Evolutionary conservation across 2,888 invertebrate genomes (phyloP).

Genomic region (Clivina fossor): DNA sequence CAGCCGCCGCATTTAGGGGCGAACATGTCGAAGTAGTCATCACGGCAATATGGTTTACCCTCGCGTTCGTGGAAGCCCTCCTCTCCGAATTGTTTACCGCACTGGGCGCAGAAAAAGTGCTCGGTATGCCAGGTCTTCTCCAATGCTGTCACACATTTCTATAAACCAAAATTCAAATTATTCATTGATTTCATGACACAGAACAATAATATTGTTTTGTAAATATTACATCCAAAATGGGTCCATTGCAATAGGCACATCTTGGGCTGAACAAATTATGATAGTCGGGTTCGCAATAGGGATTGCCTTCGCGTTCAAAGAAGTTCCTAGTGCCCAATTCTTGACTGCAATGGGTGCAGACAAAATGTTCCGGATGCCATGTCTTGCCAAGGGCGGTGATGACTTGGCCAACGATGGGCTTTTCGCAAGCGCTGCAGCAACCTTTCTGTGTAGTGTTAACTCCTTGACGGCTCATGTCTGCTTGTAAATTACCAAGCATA

Average conservation of each 20-base stretch:
- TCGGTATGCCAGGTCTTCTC: constrained; percentile 99
- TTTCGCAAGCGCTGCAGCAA: constrained; percentile 98
- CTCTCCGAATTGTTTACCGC: constrained; percentile 95
- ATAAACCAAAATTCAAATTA: constrained; percentile 49
- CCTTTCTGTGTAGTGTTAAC: constrained; percentile 98
- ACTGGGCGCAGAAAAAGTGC: constrained; percentile 98
- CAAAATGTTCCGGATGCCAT: constrained; percentile 99
- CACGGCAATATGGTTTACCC: constrained; percentile 93
- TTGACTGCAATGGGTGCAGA: constrained; percentile 95
- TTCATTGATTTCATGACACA: constrained; percentile 4
- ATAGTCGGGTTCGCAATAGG: constrained; percentile 98
- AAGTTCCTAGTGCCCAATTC: constrained; percentile 97
- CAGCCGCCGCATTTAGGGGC: constrained; percentile 98
- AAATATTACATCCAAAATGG: constrained; percentile 91
- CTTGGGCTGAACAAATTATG: constrained; percentile 98
- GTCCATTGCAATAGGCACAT: constrained; percentile 98
- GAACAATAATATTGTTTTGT: background rate
- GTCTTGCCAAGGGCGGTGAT: constrained; percentile 97
- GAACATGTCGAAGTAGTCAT: constrained; percentile 96
- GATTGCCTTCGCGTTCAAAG: constrained; percentile 95
- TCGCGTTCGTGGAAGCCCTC: constrained; percentile 97
- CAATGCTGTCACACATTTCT: constrained; percentile 98
- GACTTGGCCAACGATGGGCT: constrained; percentile 98
- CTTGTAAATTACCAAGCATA: constrained; percentile 93
- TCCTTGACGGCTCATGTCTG: constrained; percentile 98